Conservation (phyloP, 1,140 invertebrate genomes). For the Caenorhabditis briggsae region DNA sequence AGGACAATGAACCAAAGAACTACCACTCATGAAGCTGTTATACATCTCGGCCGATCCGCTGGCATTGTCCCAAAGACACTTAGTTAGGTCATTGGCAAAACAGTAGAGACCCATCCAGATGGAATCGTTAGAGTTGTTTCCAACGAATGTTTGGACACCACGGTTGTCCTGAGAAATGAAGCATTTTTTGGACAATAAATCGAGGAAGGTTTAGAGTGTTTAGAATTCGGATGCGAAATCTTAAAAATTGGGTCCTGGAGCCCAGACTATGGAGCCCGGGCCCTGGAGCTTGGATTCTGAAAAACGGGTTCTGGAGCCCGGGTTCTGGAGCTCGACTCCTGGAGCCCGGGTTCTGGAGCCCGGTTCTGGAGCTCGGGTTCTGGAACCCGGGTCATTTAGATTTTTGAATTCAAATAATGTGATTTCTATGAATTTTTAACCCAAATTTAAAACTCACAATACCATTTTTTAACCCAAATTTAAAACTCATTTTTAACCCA, state of each 20-base stretch:
- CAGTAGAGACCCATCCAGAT: slow-evolving; percentile 5
- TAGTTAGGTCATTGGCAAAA: background rate
- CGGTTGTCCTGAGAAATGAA: background rate
- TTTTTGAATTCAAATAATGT: background rate
- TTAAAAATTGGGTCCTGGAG: background rate
- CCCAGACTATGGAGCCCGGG: too few relatives aligned
- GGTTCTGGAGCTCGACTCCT: too few relatives aligned
- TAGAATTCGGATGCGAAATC: too few relatives aligned
- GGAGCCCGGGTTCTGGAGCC: too few relatives aligned
- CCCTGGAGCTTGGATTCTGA: too few relatives aligned
- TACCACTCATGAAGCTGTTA: background rate
- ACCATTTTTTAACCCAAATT: too few relatives aligned
- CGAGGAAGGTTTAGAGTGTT: too few relatives aligned
- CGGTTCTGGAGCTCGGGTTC: background rate
- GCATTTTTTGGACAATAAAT: too few relatives aligned
- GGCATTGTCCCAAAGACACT: background rate
- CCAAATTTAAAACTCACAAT: background rate
- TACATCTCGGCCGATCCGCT: background rate
- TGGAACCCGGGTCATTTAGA: background rate
- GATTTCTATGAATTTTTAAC: background rate
- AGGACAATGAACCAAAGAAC: too few relatives aligned
- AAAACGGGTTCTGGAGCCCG: too few relatives aligned
- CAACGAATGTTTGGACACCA: background rate
- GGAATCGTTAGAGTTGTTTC: background rate
- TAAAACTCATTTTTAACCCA: too few relatives aligned